Percentiles rank a stretch among this genome's conserved stretches.
Evolutionary conservation across 2,113 vertebrate genomes (phyloP).

Genomic region (Emydocephalus ijimae): DNA sequence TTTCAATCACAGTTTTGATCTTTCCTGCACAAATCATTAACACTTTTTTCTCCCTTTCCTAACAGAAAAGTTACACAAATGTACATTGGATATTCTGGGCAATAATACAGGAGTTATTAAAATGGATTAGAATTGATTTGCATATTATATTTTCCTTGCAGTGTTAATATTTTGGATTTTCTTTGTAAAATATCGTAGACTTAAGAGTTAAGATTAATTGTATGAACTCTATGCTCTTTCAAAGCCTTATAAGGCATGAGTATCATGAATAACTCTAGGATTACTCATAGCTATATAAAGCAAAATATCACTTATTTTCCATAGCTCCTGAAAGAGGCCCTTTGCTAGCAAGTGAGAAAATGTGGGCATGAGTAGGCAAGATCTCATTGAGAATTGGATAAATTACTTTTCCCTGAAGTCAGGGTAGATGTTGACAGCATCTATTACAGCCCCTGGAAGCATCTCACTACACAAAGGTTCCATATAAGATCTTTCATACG

Average conservation of each 20-base stretch:
- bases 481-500: not conserved
- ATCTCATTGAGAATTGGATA: not conserved
- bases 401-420: not conserved
- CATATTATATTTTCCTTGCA: constrained; percentile 4
- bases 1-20: constrained; percentile 11
- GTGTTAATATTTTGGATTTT: not conserved
- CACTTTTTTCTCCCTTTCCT: constrained; percentile 42
- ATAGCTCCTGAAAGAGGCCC: not conserved
- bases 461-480: not conserved
- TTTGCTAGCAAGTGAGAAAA: not conserved
- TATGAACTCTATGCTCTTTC: not conserved
- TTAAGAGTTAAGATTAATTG: not conserved
- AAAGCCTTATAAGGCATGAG: not conserved
- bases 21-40: constrained; percentile 50
- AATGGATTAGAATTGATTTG: not conserved
- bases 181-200: not conserved
- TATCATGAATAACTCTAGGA: not conserved
- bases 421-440: not conserved
- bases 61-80: not conserved
- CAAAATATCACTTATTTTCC: not conserved
- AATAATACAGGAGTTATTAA: not conserved
- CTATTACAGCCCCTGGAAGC: not conserved
- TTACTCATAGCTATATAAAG: not conserved
- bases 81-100: not conserved
- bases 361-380: not conserved